Evolutionary conservation across 2,797 vertebrate species (phyloP).

Genomic region (Intellagama lesueurii): DNA sequence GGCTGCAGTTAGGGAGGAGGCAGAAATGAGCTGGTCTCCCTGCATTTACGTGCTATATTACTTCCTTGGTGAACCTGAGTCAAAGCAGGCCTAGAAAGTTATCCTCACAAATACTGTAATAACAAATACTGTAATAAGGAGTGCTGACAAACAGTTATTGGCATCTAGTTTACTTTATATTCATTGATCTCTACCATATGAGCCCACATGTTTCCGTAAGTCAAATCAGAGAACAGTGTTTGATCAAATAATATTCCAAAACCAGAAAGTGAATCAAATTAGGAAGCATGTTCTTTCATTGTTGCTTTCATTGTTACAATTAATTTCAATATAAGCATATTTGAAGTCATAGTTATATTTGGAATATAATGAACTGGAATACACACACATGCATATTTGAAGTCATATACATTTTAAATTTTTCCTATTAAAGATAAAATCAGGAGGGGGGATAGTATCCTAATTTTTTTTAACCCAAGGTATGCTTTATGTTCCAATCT

Average conservation of each 20-base stretch:
- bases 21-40: background rate
- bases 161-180: background rate
- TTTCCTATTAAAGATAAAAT: slow-evolving; percentile 29
- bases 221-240: slow-evolving; percentile 31
- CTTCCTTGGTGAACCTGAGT: background rate
- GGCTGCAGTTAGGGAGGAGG: background rate
- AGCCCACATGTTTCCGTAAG: slow-evolving; percentile 34
- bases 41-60: background rate
- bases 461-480: slow-evolving; percentile 37
- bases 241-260: slow-evolving; percentile 42
- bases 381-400: slow-evolving; percentile 4
- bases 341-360: slow-evolving; percentile 4
- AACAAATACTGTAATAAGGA: slow-evolving; percentile 4
- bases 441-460: slow-evolving; percentile 20
- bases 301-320: slow-evolving; percentile 63
- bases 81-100: background rate
- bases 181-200: slow-evolving; percentile 9
- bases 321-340: slow-evolving; percentile 62
- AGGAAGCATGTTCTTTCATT: slow-evolving; percentile 63
- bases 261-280: slow-evolving; percentile 49
- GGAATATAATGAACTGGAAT: too few species aligned
- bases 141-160: slow-evolving; percentile 19
- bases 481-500: slow-evolving; percentile 38
- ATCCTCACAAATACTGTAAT: slow-evolving; percentile 23
- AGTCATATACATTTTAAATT: slow-evolving; percentile 25